Evolutionary conservation across 1,140 invertebrate species (phyloP), one percentile per base, ranked within the genome.

Genomic region (Calephelis virginiensis): DNA sequence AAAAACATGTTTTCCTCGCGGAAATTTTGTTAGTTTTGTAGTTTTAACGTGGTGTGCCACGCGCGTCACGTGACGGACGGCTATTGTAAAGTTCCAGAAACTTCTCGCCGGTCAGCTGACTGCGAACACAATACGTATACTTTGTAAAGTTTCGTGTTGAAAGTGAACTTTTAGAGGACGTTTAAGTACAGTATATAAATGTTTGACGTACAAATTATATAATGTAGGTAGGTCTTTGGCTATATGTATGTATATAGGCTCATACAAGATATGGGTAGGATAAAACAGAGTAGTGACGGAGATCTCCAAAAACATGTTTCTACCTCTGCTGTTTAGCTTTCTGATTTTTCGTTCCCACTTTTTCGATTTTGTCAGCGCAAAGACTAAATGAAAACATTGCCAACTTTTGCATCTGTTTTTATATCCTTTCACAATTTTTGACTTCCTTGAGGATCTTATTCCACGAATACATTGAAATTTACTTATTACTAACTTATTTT

Each of bases 1-100:
- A 82, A 89, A 89, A 91, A 89, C 77, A 81, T 78, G 82, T 83
- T 90, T 89, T 87, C 77, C 82, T 75, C 72, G 82, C 76, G 85
- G 80, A 89, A 87, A 87, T 78, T 86, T 83, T 68, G 71, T 70
- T 71, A 69, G 68, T 74, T 81, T 75, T 78, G 76, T 82, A 76
- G 72, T 78, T 80, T 65, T 70, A 62, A 67, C 68, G 74, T 71
- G 73, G 71, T 79, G 53, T 73, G 68, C 12, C 59, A 53, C 77
- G 79, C 80, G 82, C 81, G 68, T 28, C 69, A 71, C 66, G 69
- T 78, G 78, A 73, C 69, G 60, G 74, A 64, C 68, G 72, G 61
- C 17, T 50, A 70, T 64, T 62, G 68, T 67, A 59, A 43, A 61
- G 59, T 49, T 61, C 65, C 38, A 63, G 40, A 65, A 71, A 66